Base-by-base conservation (phyloP, 1,140 invertebrate species). In the Hydropsyche tenuis region DNA sequence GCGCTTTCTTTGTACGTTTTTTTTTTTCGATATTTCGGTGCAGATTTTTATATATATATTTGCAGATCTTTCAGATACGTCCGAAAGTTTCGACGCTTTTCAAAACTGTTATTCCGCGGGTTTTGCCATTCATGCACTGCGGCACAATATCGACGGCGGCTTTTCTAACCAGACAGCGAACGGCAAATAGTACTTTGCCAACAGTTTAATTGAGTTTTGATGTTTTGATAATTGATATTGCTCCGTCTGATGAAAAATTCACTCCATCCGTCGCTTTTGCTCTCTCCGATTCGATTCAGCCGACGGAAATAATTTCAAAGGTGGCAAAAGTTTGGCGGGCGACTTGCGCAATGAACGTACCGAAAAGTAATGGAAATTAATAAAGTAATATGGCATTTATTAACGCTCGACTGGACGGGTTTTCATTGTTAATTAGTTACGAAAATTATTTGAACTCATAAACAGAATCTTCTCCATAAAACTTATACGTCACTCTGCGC, bases 201-300 rank as follows among this genome's bases (percentile, higher is more conserved):
- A 73, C 60, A 66, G 45, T 73, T 69, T 77, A 77, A 77, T 77
- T 77, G 75, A 74, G 73, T 77, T 77, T 74, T 69, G 73, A 69
- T 77, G 73, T 77, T 74, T 69, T 69, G 73, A 77, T 77, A 77
- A 77, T 77, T 77, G 73, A 75, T 74, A 74, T 72, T 77, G 56
- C 56, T 18, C 56, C 56, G 23, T 60, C 56, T 18, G 14, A 20
- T 25, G 56, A 60, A 25, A 60, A 60, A 60, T 60, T 60, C 56
- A 60, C 56, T 60, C 22, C 14, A 16, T 53, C 48, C 48, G 48
- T 53, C 48, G 48, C 16, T 20, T 16, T 1, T 20, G 56, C 22
- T 7, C 9, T 60, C 12, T 23, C 4, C 56, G 2, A 23, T 25
- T 25, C 56, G n/a, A 25, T 25, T 27, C 56, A 12, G 23, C 25